Evolutionary conservation across 2,113 vertebrate species (phyloP), one percentile per base, ranked within the genome.

Genomic region (Brachypteracias leptosomus): DNA sequence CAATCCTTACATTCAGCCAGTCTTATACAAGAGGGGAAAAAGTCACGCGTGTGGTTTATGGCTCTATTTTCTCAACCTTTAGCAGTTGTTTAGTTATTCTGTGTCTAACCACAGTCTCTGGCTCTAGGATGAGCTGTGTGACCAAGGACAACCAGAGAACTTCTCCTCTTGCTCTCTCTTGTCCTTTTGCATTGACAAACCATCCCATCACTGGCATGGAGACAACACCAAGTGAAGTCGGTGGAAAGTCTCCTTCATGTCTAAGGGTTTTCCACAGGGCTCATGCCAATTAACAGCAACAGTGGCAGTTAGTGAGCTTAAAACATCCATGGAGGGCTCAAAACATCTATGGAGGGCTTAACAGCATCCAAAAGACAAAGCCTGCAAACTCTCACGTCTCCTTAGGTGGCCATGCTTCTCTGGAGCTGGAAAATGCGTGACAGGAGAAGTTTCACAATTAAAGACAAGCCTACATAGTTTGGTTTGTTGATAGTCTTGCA

Each of bases 401-500:
- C 9, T 51, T 38, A 5, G 4, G n/a, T 54, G 51, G 61, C 47
- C 61, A 66, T 5, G 3, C 35, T 84, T 35, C 76, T 84, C 33
- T 26, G 57, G 62, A 84, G 65, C 11, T 8, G 57, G 58, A 94
- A 93, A 90, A 85, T 5, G 44, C 11, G 0, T 4, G 29, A 47
- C 16, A 92, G 73, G 65, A 92, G 67, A 93, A 44, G 28, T 91
- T 96, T 92, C 82, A 76, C 93, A 95, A 94, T 81, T 68, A 85
- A 91, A 84, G 72, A 73, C 57, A 71, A 88, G 82, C n/a, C 66
- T 85, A 40, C 75, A 96, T 92, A 88, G 72, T 95, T 96, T 75
- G 94, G 95, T 92, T 94, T 97, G 91, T 92, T 97, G 90, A 87
- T 18, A 54, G 66, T 78, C 78, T 95, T 83, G 71, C 92, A 95